Evolutionary conservation across 1,140 invertebrate genomes (phyloP).

Genomic region (Ptiloglossa arizonensis): DNA sequence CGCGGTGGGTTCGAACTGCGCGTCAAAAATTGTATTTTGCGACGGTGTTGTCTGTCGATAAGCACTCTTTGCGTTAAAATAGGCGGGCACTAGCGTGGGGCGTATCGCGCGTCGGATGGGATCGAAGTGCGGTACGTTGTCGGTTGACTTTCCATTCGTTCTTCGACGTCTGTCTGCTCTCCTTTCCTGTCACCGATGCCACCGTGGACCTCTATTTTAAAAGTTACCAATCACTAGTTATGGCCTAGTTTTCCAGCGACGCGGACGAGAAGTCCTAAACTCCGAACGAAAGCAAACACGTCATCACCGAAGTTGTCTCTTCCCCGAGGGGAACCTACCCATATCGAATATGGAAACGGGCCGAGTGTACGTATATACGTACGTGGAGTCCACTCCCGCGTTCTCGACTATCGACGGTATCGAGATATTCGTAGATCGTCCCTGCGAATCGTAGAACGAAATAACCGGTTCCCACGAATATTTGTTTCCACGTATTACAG

Average conservation of each 20-base stretch:
- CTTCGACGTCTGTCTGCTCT: slow-evolving; percentile 8
- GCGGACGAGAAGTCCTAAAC: slow-evolving; percentile 22
- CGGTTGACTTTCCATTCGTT: slow-evolving; percentile 18
- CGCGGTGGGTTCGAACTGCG: background rate
- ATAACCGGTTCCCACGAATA: background rate
- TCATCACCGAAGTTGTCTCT: slow-evolving; percentile 40
- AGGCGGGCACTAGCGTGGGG: background rate
- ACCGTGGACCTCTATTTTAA: slow-evolving; percentile 53
- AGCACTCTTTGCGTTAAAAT: background rate
- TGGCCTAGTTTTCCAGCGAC: slow-evolving; percentile 53
- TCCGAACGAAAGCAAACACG: slow-evolving; percentile 49
- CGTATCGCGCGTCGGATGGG: background rate
- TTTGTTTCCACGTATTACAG: background rate
- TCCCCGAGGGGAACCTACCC: slow-evolving; percentile 21
- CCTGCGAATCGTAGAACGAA: background rate
- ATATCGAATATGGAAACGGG: slow-evolving; percentile 44
- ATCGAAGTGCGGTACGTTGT: background rate
- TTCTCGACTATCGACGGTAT: background rate
- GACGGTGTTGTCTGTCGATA: background rate
- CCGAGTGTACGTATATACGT: slow-evolving; percentile 18
- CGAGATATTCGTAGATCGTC: background rate
- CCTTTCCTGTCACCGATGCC: slow-evolving; percentile 1
- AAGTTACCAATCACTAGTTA: slow-evolving; percentile 58
- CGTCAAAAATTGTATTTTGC: background rate
- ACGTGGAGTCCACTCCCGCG: background rate